Evolutionary conservation across 1,140 invertebrate genomes (phyloP), one percentile per base, ranked within the genome.

Genomic region (Mizuhopecten yessoensis): DNA sequence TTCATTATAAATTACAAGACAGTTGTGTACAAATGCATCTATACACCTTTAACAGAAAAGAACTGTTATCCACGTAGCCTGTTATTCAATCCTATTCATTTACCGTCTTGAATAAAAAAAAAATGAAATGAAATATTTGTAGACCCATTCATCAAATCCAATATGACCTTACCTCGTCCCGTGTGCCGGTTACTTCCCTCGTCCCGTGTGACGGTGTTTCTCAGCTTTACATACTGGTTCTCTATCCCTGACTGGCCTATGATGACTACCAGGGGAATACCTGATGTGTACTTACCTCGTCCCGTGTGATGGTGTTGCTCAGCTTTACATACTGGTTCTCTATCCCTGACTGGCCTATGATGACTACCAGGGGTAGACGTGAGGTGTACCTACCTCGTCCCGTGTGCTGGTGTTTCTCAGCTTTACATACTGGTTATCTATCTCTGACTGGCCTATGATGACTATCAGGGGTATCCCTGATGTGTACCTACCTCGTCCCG

Each of bases 311-410:
- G 0, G 96, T 94, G 29, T 94, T 93, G 88, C 96, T 94, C 20
- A 97, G 87, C 89, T 96, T 97, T 5, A 97, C 96, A 33, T 95
- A 92, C 20, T 95, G 94, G 86, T 94, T 93, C 92, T 98, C 97
- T 17, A 99, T 94, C 97, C 99, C 99, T 17, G 98, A 98, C 94
- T 99, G 98, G 0, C 99, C 99, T 15, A 99, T 97, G 23, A 99
- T 98, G 2, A 99, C 97, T 0, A 98, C 99, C 45, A 99, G 97
- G 0, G 99, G 99, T 94, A 99, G 99, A 23, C 97, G 97, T n/a
- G 20, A 33, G 49, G 17, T 45, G 29, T 33, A 87, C 94, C 45
- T 88, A 97, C 97, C 96, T 99, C 98, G 94, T 97, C 97, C 91
- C 99, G 97, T 0, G 98, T 97, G 0, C 95, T 96, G 0, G 96